These are phyloP conservation scores for Cottus gobio DNA, from an alignment of 2,113 vertebrate species.

Conservation along the genomic window DNA sequence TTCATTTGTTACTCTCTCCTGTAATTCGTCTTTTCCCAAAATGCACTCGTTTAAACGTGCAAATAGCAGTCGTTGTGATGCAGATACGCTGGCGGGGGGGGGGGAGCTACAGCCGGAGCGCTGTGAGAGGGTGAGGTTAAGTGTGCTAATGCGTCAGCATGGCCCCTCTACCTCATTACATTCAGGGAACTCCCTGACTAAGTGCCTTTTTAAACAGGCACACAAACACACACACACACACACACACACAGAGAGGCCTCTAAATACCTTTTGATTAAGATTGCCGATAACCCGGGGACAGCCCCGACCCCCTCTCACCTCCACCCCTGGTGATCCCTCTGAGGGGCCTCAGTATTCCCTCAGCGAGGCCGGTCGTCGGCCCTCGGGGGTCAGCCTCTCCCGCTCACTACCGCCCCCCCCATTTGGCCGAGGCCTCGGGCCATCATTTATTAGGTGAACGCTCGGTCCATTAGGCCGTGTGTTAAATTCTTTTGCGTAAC, in stretches of 20 bases:
- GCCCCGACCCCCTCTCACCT: slow-evolving; percentile 29
- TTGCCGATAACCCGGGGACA: slow-evolving; percentile 53
- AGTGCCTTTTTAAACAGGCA: slow-evolving; percentile 40
- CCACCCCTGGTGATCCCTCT: slow-evolving; percentile 2
- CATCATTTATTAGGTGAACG: slow-evolving; percentile 44
- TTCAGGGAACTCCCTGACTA: slow-evolving; percentile 58
- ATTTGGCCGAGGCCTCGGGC: slow-evolving; percentile 42
- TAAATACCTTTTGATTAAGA: slow-evolving; percentile 59
- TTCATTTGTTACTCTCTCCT: background rate
- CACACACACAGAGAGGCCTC: background rate
- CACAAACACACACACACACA: slow-evolving; percentile 21
- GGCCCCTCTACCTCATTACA: slow-evolving; percentile 43
- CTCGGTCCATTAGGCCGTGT: slow-evolving; percentile 55
- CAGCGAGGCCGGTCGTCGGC: slow-evolving; percentile 10
- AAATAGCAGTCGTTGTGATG: background rate
- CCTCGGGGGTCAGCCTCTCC: slow-evolving; percentile 29
- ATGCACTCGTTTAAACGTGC: slow-evolving; percentile 2
- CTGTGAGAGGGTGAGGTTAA: slow-evolving; percentile 1
- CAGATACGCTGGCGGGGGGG: background rate
- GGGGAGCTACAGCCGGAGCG: background rate
- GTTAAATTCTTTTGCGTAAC: slow-evolving; percentile 65
- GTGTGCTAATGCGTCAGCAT: slow-evolving; percentile 19
- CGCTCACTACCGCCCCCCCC: slow-evolving; percentile 2
- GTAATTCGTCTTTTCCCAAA: background rate
- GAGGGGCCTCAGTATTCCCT: slow-evolving; percentile 40